Percentiles rank a stretch among this genome's conserved stretches.
These are phyloP conservation scores for Cottus gobio DNA, from an alignment of 2,113 vertebrate species.

Conservation along the genomic window DNA sequence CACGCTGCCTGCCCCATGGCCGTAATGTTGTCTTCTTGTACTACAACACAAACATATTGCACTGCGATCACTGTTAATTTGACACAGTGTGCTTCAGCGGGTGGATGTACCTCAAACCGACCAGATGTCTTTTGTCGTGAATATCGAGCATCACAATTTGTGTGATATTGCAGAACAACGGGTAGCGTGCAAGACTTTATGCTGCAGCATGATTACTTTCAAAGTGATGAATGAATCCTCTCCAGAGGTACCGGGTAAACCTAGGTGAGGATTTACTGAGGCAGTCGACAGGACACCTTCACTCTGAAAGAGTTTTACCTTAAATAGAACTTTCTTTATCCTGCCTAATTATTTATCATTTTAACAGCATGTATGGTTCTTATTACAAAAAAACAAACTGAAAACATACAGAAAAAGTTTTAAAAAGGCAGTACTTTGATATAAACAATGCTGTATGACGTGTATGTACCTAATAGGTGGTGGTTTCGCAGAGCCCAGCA, in stretches of 20 bases:
- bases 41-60: constrained; percentile 29
- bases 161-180: constrained; percentile 18
- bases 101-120: constrained; percentile 2
- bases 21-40: constrained; percentile 25
- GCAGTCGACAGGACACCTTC: constrained; percentile 15
- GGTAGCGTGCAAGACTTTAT: constrained; percentile 7
- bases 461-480: constrained; percentile 84
- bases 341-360: not conserved
- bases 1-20: constrained; percentile 5
- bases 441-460: constrained; percentile 20
- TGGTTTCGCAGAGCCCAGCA: constrained; percentile 92
- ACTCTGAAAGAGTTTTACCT: constrained; percentile 3
- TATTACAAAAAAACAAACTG: not conserved
- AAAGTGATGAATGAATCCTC: constrained; percentile 50
- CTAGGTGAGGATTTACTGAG: constrained; percentile 14
- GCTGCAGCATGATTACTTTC: constrained; percentile 41
- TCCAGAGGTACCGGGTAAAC: not conserved
- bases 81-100: constrained; percentile 35
- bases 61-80: constrained; percentile 40
- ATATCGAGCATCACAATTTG: constrained; percentile 41
- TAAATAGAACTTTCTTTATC: constrained; percentile 13
- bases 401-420: constrained; percentile 2
- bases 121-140: constrained; percentile 44
- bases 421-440: not conserved
- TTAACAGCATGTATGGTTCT: not conserved